Conservation (phyloP, 2,797 vertebrate genomes). For the Eulemur mongoz region DNA sequence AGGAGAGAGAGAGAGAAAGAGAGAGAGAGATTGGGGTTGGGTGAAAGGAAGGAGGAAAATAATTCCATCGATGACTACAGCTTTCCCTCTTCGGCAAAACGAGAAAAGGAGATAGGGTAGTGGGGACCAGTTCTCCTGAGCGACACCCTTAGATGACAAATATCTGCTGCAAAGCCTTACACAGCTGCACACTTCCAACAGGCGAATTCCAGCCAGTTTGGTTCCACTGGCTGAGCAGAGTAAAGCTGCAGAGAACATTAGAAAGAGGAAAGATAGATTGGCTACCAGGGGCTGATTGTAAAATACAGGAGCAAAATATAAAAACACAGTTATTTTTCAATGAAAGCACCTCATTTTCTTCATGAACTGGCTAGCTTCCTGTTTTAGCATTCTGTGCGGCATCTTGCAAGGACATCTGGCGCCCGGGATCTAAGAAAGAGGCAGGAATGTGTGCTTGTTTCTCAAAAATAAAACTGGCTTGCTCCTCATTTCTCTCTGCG, state of each 20-base stretch:
- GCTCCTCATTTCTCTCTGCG: neutral
- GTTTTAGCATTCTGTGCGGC: neutral
- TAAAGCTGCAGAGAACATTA: neutral
- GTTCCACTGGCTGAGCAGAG: neutral
- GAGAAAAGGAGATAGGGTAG: neutral
- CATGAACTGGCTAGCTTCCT: neutral
- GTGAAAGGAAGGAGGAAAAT: neutral
- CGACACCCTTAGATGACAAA: neutral
- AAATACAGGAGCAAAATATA: neutral
- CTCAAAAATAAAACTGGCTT: neutral
- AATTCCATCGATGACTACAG: neutral
- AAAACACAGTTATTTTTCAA: neutral
- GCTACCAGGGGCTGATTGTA: neutral
- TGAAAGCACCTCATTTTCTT: neutral
- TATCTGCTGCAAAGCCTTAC: neutral
- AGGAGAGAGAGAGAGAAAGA: too few relatives aligned
- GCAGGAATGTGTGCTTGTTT: neutral
- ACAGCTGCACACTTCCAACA: neutral
- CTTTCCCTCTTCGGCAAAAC: neutral
- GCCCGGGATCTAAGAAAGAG: conserved; percentile 9
- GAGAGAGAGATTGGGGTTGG: rapidly evolving
- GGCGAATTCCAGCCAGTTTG: neutral
- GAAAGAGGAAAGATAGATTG: neutral
- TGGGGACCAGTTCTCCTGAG: neutral
- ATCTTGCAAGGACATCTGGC: neutral